Percentiles rank a stretch among this genome's conserved stretches.
Conservation (phyloP, 2,888 invertebrate genomes). For the Ypsolopha sequella region DNA sequence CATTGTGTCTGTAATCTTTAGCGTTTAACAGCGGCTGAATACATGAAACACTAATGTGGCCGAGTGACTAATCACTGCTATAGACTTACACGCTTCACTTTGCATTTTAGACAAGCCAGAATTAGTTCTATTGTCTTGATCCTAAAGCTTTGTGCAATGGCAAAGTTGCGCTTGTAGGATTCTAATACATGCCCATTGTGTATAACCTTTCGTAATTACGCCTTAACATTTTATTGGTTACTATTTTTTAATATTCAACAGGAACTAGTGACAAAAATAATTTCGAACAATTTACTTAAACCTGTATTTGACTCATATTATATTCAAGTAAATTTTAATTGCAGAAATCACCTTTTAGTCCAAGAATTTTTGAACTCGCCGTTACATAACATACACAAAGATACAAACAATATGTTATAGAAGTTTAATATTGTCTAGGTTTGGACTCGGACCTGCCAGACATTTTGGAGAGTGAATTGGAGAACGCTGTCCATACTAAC, state of each 20-base stretch:
- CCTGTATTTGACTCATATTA: too few relatives aligned
- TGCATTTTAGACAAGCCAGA: too few relatives aligned
- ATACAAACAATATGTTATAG: background rate
- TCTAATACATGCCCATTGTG: slow-evolving; percentile 14
- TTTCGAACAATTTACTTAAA: too few relatives aligned
- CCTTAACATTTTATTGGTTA: too few relatives aligned
- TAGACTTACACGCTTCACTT: background rate
- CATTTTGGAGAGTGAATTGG: slow-evolving; percentile 60
- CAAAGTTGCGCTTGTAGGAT: background rate
- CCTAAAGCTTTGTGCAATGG: too few relatives aligned
- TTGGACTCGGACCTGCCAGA: slow-evolving; percentile 60
- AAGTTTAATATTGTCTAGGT: slow-evolving; percentile 47
- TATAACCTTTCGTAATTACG: slow-evolving; percentile 3
- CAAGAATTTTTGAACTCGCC: slow-evolving; percentile 34
- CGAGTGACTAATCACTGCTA: slow-evolving; percentile 15
- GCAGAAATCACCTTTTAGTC: slow-evolving; percentile 18
- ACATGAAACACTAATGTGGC: slow-evolving; percentile 10
- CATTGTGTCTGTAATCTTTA: slow-evolving; percentile 5
- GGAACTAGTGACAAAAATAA: too few relatives aligned
- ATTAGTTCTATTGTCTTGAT: too few relatives aligned
- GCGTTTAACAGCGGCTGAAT: background rate
- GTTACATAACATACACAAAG: background rate
- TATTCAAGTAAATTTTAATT: slow-evolving; percentile 4
- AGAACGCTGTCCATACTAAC: slow-evolving; percentile 63
- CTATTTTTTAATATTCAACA: too few relatives aligned